These are phyloP conservation scores for Rhizomys pruinosus DNA, from an alignment of 2,113 vertebrate genomes.

Conservation along the genomic window DNA sequence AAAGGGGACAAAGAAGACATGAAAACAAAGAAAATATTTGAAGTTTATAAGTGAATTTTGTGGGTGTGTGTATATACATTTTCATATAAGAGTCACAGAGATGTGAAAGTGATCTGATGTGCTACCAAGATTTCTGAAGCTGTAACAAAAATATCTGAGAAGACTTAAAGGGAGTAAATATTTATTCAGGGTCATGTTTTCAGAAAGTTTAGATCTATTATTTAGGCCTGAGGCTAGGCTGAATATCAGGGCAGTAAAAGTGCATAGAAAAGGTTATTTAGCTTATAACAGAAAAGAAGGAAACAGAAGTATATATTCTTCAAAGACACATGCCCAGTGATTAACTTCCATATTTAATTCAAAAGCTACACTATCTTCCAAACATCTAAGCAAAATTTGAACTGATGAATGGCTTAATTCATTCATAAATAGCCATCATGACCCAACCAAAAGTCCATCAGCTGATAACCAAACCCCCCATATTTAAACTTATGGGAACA, in stretches of 20 bases:
- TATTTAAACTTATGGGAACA: background rate
- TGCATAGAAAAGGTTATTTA: background rate
- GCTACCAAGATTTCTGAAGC: background rate
- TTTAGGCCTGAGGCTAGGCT: background rate
- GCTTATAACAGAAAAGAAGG: background rate
- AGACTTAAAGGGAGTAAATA: background rate
- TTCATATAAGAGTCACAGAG: background rate
- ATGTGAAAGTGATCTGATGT: background rate
- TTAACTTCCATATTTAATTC: background rate
- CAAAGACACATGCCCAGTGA: background rate
- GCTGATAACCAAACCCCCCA: background rate
- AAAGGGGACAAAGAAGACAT: slow-evolving; percentile 43
- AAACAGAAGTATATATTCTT: background rate
- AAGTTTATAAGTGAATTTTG: background rate
- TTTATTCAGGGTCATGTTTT: background rate
- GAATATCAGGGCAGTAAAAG: background rate
- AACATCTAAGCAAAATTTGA: background rate
- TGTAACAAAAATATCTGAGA: background rate
- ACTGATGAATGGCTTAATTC: background rate
- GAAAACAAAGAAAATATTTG: slow-evolving; percentile 48
- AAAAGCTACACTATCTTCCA: background rate
- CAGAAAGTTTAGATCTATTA: background rate
- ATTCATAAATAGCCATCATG: background rate
- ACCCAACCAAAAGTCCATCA: background rate
- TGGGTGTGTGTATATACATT: background rate